These are phyloP conservation scores for Julus scandinavius DNA, from an alignment of 2,888 invertebrate species.

Conservation along the genomic window DNA sequence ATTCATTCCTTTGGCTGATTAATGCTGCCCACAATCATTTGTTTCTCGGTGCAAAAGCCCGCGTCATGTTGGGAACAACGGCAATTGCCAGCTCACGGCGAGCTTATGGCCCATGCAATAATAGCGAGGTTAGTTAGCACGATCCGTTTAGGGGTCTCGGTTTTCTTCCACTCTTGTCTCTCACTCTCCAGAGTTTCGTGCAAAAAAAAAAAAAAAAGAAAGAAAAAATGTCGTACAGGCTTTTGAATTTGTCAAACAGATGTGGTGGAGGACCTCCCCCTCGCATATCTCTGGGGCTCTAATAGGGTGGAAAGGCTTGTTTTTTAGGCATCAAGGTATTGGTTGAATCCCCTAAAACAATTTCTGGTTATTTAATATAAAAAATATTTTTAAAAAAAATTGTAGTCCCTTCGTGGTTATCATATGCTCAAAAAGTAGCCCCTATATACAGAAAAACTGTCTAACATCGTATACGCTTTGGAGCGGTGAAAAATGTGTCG, in stretches of 20 bases:
- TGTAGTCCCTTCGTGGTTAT: not conserved
- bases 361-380: not conserved
- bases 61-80: slow-evolving; percentile 49
- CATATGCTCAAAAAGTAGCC: not conserved
- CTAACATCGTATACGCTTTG: too few species aligned
- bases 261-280: not conserved
- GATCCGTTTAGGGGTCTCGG: not conserved
- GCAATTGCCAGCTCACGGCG: not conserved
- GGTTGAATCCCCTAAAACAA: too few species aligned
- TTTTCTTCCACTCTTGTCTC: not conserved
- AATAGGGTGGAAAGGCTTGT: not conserved
- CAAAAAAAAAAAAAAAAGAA: not conserved
- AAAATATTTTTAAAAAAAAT: too few species aligned
- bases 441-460: not conserved
- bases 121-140: slow-evolving; percentile 4
- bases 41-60: slow-evolving; percentile 49
- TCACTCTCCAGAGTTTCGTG: not conserved
- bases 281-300: not conserved
- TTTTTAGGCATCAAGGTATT: too few species aligned
- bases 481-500: too few species aligned
- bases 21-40: slow-evolving; percentile 53
- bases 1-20: slow-evolving; percentile 53
- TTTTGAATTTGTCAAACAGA: not conserved
- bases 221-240: not conserved
- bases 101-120: not conserved